Conservation (phyloP, 1,140 invertebrate genomes). For the Holotrichia oblita region DNA sequence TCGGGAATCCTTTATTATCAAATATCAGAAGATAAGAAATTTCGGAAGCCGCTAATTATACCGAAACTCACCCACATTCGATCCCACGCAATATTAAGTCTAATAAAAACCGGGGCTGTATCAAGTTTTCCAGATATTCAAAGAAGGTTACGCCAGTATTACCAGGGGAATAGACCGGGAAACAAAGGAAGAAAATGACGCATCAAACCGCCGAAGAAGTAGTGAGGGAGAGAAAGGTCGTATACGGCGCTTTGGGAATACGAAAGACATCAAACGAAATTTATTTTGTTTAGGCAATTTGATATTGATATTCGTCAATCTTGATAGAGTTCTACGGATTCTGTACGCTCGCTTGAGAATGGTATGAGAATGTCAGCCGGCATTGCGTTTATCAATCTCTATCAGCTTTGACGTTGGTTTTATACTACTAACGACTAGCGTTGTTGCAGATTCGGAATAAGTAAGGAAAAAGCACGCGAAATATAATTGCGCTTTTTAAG, state of each 20-base stretch:
- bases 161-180: neutral
- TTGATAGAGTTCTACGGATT: neutral
- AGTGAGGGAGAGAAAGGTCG: neutral
- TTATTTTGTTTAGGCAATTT: conserved; percentile 27
- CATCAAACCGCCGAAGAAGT: neutral
- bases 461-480: no score
- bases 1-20: neutral
- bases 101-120: neutral
- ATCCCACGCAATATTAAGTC: neutral
- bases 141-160: neutral
- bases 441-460: no score
- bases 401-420: neutral
- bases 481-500: no score
- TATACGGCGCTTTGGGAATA: neutral
- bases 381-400: neutral
- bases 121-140: conserved; percentile 15
- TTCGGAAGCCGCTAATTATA: neutral
- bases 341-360: neutral
- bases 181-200: conserved; percentile 12
- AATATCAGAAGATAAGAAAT: neutral
- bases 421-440: neutral
- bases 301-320: conserved; percentile 26
- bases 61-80: neutral
- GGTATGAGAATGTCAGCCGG: neutral
- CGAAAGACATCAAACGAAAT: conserved; percentile 25